phyloP scores from a whole-genome alignment of 2,888 invertebrate genomes.

The Geophilus truncorum region DNA sequence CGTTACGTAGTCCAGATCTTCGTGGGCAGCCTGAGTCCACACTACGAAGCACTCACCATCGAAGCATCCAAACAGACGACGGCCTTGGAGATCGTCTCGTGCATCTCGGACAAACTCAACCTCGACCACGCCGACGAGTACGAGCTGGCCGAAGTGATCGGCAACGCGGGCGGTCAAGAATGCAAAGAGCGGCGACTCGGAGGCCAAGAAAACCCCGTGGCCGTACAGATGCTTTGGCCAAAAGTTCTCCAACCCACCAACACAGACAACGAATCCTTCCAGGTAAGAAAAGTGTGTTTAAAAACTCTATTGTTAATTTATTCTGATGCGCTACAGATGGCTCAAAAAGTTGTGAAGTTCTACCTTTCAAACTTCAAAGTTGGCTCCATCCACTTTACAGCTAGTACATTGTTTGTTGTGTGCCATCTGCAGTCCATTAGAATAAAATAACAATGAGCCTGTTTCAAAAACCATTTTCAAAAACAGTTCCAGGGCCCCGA shows the following conservation, averaged over 20 bases:
- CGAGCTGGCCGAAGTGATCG: slow-evolving; percentile 82
- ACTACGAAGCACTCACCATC: slow-evolving; percentile 82
- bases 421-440: too few relatives aligned
- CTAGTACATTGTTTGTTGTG: too few relatives aligned
- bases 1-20: slow-evolving; percentile 76
- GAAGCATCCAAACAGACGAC: slow-evolving; percentile 89
- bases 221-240: slow-evolving; percentile 53
- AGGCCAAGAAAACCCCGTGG: slow-evolving; percentile 56
- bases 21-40: slow-evolving; percentile 78
- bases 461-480: too few relatives aligned
- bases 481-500: slow-evolving; percentile 41
- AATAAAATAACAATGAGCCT: too few relatives aligned
- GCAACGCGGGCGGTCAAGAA: slow-evolving; percentile 77
- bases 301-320: too few relatives aligned
- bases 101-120: slow-evolving; percentile 70
- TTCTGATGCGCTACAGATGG: too few relatives aligned
- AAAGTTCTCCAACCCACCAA: slow-evolving; percentile 39
- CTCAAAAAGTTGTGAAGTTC: too few relatives aligned
- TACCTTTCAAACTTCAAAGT: too few relatives aligned
- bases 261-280: slow-evolving; percentile 31
- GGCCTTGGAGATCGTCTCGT: slow-evolving; percentile 83
- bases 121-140: slow-evolving; percentile 59
- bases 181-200: slow-evolving; percentile 87
- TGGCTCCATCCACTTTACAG: too few relatives aligned
- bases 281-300: too few relatives aligned